Base-by-base conservation (phyloP, 1,140 invertebrate species). In the Orius laevigatus region DNA sequence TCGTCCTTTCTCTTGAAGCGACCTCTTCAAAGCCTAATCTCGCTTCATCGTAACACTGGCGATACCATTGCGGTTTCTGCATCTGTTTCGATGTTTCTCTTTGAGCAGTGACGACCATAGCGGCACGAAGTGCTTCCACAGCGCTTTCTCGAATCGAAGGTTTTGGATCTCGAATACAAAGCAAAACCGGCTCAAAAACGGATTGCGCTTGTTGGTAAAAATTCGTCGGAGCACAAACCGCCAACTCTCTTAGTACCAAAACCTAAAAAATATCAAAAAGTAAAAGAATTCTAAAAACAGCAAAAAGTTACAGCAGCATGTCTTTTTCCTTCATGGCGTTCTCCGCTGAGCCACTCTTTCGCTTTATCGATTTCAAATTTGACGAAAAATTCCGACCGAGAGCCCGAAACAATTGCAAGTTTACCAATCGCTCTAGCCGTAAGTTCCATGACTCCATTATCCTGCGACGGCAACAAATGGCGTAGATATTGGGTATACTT, bases 131-230 rank as follows among this genome's bases (percentile, higher is more conserved):
- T 2, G 94, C 92, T 58, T 91, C 86, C 0, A 90, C 88, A 6
- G 91, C 92, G 5, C 81, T 81, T 65, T 97, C 89, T 43, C 94
- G 70, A 50, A 98, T 88, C 11, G 78, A 74, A n/a, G 84, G 76
- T 66, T 96, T 95, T 0, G 86, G 79, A 68, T 98, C 92, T 49
- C 84, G 76, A 25, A 97, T 76, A 2, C 89, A 88, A 58, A 83
- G 83, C 57, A 98, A 92, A 50, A 98, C 95, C 33, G 86, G 73
- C 51, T 97, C 92, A 65, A 98, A 98, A 65, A 98, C 98, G 41
- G 81, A 81, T 12, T 87, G 86, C 0, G 96, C 88, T 73, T 95
- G 89, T 67, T 97, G 92, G 62, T 95, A 98, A 65, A 99, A 99
- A 65, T 94, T 95, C 11, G 93, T 96, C 2, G 93, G 93, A 66